Base-by-base conservation (phyloP, 1,140 invertebrate genomes). In the Magallana gigas region DNA sequence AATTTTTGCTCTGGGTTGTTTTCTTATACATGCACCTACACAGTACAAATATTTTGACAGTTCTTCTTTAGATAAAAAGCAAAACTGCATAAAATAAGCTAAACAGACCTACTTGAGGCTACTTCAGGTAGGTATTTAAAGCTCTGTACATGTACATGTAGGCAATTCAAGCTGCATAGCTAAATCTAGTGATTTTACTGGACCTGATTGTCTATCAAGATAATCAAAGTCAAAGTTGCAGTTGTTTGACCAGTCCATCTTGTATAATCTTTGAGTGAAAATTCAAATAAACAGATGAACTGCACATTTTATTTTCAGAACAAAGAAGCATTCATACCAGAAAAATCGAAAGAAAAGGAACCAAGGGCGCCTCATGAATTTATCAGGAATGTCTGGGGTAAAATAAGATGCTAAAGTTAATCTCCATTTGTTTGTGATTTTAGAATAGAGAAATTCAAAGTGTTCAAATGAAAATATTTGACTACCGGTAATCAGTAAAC, bases 291-390 rank as follows among this genome's bases (percentile, higher is more conserved):
- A n/a, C 18, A n/a, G 14, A n/a, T 62, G 14, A n/a, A 14, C 18
- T 16, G 14, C 18, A 64, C 60, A 64, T 76, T 88, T 88, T 83
- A 80, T 84, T 93, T 93, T 23, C 87, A 95, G 98, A 97, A 98
- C 1, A 99, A 99, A 94, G 97, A 97, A 85, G 96, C 98, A 11
- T 94, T 97, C 36, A 97, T 99, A 93, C 98, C 98, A 8, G 97
- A 98, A 87, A 95, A 96, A 91, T 97, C 97, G 0, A 97, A 97
- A 95, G 96, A 97, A 97, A 96, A 96, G 90, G 96, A 97, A 85
- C 96, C 97, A 58, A 92, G 91, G 87, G 96, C 96, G 59, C 96
- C 97, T 71, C 98, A 98, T 7, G 98, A 99, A 94, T 99, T 99
- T 96, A 98, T 99, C 4, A 95, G 98, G 62, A 99, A 99, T 92